phyloP scores from a whole-genome alignment of 2,797 vertebrate species.

The Acanthis flammea region DNA sequence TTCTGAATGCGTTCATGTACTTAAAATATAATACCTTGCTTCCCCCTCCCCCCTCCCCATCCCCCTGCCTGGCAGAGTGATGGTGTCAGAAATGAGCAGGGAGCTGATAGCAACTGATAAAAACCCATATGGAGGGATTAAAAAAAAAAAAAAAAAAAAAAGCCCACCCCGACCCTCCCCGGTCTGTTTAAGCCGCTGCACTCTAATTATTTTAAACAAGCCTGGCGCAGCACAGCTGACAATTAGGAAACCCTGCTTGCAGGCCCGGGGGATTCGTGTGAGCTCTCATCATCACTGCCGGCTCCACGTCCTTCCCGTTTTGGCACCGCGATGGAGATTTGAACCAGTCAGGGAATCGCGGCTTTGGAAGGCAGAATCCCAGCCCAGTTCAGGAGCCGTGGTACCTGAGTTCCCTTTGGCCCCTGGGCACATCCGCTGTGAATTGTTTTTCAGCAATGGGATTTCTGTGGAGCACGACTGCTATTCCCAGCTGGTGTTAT shows the following conservation, averaged over 20 bases:
- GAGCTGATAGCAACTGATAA: slow-evolving; percentile 74
- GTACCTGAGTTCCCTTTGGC: not conserved
- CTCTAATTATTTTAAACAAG: slow-evolving; percentile 85
- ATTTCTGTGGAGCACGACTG: not conserved
- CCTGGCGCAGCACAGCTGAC: slow-evolving; percentile 75
- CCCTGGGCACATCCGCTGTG: rapidly evolving
- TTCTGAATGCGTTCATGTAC: slow-evolving; percentile 70
- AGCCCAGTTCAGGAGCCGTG: not conserved
- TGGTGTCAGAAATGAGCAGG: slow-evolving; percentile 74
- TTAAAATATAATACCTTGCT: slow-evolving; percentile 74
- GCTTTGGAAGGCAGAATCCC: slow-evolving; percentile 36
- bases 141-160: not conserved
- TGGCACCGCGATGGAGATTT: slow-evolving; percentile 32
- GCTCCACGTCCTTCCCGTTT: slow-evolving; percentile 66
- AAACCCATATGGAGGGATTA: slow-evolving; percentile 65
- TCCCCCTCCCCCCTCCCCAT: slow-evolving; percentile 13
- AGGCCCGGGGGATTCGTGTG: slow-evolving; percentile 71
- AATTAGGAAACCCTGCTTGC: slow-evolving; percentile 76
- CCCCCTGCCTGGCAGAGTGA: slow-evolving; percentile 76
- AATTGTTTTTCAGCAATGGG: not conserved
- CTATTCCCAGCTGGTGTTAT: not conserved
- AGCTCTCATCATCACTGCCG: slow-evolving; percentile 70
- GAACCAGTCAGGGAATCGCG: slow-evolving; percentile 58
- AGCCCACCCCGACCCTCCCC: not conserved
- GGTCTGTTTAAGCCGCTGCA: slow-evolving; percentile 55